Evolutionary conservation across 2,113 vertebrate genomes (phyloP).

Genomic region (Macquaria ambigua): DNA sequence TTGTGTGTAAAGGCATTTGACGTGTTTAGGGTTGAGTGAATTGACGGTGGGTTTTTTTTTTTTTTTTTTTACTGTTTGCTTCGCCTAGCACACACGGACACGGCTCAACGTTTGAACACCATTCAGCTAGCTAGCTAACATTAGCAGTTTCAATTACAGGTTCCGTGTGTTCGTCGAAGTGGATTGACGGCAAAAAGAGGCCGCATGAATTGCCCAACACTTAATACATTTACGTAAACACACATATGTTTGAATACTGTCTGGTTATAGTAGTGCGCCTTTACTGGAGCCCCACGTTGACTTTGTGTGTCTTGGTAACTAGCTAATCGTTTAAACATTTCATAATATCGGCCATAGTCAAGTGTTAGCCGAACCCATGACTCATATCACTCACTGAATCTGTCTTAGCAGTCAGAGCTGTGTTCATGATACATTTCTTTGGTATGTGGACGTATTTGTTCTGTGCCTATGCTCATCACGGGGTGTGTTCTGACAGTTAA

Average conservation of each 20-base stretch:
- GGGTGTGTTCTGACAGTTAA: not conserved
- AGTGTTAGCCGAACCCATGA: constrained; percentile 58
- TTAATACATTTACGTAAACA: constrained; percentile 7
- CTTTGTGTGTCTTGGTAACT: not conserved
- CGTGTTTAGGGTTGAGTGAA: not conserved
- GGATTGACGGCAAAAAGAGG: constrained; percentile 32
- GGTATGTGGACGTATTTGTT: constrained; percentile 54
- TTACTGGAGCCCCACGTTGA: not conserved
- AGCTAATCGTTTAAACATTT: not conserved
- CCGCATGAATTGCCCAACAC: constrained; percentile 47
- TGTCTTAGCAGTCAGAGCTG: constrained; percentile 16
- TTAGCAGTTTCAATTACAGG: constrained; percentile 40
- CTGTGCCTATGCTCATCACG: constrained; percentile 16
- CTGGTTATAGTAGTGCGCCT: rapidly evolving
- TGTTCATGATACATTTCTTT: constrained; percentile 60
- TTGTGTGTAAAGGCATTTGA: not conserved
- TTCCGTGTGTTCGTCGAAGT: constrained; percentile 23
- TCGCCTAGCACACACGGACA: not conserved
- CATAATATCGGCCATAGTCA: not conserved
- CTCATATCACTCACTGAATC: constrained; percentile 43
- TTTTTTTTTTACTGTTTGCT: not conserved
- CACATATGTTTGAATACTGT: not conserved
- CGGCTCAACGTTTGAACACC: not conserved
- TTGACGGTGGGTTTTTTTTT: too few species aligned
- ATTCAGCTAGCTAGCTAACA: not conserved